Base-by-base conservation (phyloP, 2,888 invertebrate genomes). In the Hemistola chrysoprasaria region DNA sequence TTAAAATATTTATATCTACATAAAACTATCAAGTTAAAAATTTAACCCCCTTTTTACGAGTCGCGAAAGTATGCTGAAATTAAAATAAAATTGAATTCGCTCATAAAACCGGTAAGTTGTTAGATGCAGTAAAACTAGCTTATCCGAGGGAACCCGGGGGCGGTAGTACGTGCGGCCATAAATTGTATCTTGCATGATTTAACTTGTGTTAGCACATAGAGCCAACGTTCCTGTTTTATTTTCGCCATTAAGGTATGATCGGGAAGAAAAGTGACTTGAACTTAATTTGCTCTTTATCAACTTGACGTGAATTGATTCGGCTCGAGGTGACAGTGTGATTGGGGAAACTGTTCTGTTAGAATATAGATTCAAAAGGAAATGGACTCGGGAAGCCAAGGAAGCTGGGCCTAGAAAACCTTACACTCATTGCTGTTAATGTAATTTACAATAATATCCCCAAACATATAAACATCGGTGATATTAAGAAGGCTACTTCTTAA, bases 161-260 rank as follows among this genome's bases (percentile, higher is more conserved):
- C 49, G 42, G 48, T 48, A 42, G 50, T 56, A 60, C 62, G 69
- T 55, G 63, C 56, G 55, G 48, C 56, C 62, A 62, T 69, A 70
- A 66, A 69, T 59, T 60, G 65, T 56, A 55, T 46, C 56, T 55
- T 37, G 54, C 53, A 66, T 71, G 71, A 71, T 71, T 69, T 67
- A 71, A 64, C 70, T 53, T 71, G 62, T 63, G 65, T 60, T 66
- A 58, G 63, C 70, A 64, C 62, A 64, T 57, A 53, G 55, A 48
- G 43, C 50, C 47, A 47, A 58, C 59, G 68, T 65, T 70, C 70
- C 68, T 70, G 69, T 69, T 61, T 40, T 41, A 65, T 64, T 58
- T 54, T 60, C 57, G 47, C 51, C 51, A 53, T 47, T 59, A 32
- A 11, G 11, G 62, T 65, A 79, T 65, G 51, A 44, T 56, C 55